Conservation (phyloP, 2,888 invertebrate species). For the Drosophila macrospina region DNA sequence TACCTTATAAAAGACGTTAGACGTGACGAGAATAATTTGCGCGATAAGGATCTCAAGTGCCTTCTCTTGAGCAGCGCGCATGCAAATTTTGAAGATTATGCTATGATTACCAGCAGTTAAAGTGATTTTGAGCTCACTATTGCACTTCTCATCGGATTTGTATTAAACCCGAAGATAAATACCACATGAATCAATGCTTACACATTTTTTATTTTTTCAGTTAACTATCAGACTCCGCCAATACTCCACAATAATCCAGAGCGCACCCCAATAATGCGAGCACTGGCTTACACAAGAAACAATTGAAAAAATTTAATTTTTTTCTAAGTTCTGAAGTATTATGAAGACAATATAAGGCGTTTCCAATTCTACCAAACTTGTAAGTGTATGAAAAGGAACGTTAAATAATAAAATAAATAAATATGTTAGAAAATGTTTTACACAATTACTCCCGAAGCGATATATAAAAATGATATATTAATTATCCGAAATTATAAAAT, state of each 20-base stretch:
- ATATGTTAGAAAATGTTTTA: no score
- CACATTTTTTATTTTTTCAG: conserved; percentile 1
- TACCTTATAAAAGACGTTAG: conserved; percentile 65
- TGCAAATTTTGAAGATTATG: conserved; percentile 84
- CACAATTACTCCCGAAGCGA: no score
- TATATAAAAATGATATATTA: no score
- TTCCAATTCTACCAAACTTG: no score
- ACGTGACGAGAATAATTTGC: conserved; percentile 84
- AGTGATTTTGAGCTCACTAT: conserved; percentile 56
- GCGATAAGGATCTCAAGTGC: conserved; percentile 80
- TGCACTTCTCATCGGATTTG: conserved; percentile 11
- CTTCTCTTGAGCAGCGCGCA: conserved; percentile 69
- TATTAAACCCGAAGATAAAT: conserved; percentile 18
- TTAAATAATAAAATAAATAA: no score
- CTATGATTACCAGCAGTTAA: conserved; percentile 82
- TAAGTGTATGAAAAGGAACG: no score
- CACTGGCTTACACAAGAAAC: no score
- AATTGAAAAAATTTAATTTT: no score
- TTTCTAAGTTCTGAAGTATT: no score
- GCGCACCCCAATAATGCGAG: not conserved
- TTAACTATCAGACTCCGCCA: not conserved
- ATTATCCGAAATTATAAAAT: no score
- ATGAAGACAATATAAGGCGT: no score
- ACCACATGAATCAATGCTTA: conserved; percentile 30
- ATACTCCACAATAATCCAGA: not conserved